Percentiles rank a stretch among this genome's conserved stretches.
Conservation (phyloP, 2,888 invertebrate genomes). For the Hofmannophila pseudospretella region DNA sequence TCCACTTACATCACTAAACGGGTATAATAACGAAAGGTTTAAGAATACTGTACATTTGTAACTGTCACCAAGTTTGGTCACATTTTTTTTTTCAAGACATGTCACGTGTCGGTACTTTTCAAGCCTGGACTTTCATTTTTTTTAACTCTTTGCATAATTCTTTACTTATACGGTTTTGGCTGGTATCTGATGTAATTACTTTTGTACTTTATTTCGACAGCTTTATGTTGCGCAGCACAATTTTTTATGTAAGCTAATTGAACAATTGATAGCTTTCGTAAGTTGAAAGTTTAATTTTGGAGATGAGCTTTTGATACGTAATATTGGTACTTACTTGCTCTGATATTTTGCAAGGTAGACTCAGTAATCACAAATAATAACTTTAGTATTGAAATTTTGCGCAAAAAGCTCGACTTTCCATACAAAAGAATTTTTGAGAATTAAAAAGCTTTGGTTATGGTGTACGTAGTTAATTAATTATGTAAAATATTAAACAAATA, state of each 20-base stretch:
- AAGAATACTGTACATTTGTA: conserved; percentile 31
- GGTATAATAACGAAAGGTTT: conserved; percentile 20
- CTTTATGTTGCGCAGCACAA: conserved; percentile 4
- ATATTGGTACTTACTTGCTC: too few species aligned
- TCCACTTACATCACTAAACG: conserved; percentile 22
- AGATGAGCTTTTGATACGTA: too few species aligned
- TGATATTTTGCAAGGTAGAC: too few species aligned
- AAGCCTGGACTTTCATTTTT: conserved; percentile 18
- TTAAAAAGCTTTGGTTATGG: too few species aligned
- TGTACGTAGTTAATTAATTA: too few species aligned
- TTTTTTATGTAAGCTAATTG: conserved; percentile 5
- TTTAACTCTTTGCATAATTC: conserved; percentile 29
- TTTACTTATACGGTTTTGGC: conserved; percentile 9
- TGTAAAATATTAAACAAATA: too few species aligned
- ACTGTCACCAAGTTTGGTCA: conserved; percentile 34
- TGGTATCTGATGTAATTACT: conserved; percentile 6
- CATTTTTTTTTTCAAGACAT: conserved; percentile 16
- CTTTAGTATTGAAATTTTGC: too few species aligned
- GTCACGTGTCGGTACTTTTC: conserved; percentile 8
- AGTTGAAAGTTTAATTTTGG: too few species aligned
- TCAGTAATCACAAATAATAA: too few species aligned
- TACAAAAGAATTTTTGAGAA: too few species aligned
- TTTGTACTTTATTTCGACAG: conserved; percentile 7
- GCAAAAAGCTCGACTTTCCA: too few species aligned
- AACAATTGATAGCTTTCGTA: too few species aligned